Evolutionary conservation across 2,888 invertebrate genomes (phyloP), one percentile per base, ranked within the genome.

Genomic region (Syrista parreyssii): DNA sequence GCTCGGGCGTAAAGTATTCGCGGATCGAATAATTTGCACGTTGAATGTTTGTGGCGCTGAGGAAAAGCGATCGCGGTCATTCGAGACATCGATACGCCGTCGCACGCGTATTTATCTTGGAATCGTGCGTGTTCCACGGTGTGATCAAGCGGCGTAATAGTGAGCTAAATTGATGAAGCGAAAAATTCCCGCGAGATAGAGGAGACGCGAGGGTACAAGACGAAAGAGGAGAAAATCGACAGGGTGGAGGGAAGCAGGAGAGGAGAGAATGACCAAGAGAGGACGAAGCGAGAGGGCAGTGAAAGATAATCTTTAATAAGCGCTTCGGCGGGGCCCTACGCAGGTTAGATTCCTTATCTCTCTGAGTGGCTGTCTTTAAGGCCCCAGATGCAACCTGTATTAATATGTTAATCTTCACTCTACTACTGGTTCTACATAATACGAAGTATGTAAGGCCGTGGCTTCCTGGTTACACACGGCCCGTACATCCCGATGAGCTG

Each of bases 361-460:
- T 35, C 75, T 79, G 75, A 77, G 75, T 79, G 75, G 68, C 78
- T 79, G 78, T 78, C 78, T 79, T 74, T 76, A 78, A 76, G 78
- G 73, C 68, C 73, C 73, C 75, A 73, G 78, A 78, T 73, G 76
- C 68, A 76, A 82, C 82, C 83, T 84, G 84, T 89, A 89, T 89
- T 89, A 86, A 89, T 89, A 89, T 86, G 88, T 90, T 90, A 89
- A 89, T 90, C 88, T 87, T 85, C 79, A 80, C 83, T 79, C 78
- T 77, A 88, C 89, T 89, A 89, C 88, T 88, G 87, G 88, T 88
- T 86, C 86, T 85, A 85, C 84, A 81, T 79, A 82, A 55, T 55
- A 55, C 55, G 55, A 2, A 55, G 55, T 55, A 55, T 55, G 55
- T 55, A 55, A 55, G 55, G 55, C 55, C 55, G 55, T 55, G 55